These are phyloP conservation scores for Carcina quercana DNA, from an alignment of 2,888 invertebrate species.

Conservation along the genomic window DNA sequence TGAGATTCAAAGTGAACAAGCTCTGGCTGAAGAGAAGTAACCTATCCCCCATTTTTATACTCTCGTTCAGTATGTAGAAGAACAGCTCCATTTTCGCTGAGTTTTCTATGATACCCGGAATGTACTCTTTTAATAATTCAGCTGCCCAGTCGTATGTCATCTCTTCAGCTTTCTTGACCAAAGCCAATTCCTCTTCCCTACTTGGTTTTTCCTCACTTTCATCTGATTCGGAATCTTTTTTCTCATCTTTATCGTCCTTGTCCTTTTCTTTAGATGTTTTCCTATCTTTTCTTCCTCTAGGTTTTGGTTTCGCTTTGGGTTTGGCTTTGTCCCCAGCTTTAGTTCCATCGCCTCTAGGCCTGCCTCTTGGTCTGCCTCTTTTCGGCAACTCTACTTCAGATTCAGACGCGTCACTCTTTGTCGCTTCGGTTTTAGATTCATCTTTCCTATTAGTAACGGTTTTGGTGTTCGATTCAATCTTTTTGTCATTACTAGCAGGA, in stretches of 20 bases:
- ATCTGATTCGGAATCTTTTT: constrained; percentile 66
- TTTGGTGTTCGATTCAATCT: constrained; percentile 22
- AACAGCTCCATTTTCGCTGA: constrained; percentile 97
- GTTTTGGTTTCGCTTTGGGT: constrained; percentile 48
- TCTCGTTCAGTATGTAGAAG: constrained; percentile 92
- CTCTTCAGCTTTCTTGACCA: constrained; percentile 82
- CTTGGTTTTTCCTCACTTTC: constrained; percentile 76
- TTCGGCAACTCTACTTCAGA: constrained; percentile 47
- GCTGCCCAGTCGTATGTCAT: constrained; percentile 93
- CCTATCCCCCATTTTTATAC: constrained; percentile 90
- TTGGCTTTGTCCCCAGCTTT: constrained; percentile 50
- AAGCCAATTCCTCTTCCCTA: constrained; percentile 70
- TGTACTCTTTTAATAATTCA: constrained; percentile 88
- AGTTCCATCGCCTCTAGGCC: constrained; percentile 37
- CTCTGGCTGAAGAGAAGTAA: constrained; percentile 97
- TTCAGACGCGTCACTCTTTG: constrained; percentile 43
- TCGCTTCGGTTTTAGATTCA: constrained; percentile 25
- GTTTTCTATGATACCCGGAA: constrained; percentile 91
- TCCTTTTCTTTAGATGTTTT: constrained; percentile 69
- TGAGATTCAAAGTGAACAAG: constrained; percentile 93
- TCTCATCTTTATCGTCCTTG: constrained; percentile 52
- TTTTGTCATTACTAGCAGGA: constrained; percentile 23
- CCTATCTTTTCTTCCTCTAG: constrained; percentile 61
- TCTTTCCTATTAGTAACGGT: constrained; percentile 25
- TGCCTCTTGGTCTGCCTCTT: constrained; percentile 42